Evolutionary conservation across 1,140 invertebrate genomes (phyloP).

Genomic region (Zelostemma sp.): DNA sequence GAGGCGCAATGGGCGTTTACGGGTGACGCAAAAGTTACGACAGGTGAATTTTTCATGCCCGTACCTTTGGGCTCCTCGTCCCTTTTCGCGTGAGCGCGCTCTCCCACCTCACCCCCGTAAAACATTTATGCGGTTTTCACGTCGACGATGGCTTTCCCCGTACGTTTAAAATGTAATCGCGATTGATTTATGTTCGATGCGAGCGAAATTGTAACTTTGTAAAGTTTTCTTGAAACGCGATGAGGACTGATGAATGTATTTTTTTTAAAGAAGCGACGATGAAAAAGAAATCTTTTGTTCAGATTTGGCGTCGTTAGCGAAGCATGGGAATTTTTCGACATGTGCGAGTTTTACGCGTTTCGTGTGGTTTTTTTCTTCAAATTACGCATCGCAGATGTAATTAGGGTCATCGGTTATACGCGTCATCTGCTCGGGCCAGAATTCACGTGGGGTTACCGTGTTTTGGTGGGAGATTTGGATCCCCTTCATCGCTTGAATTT

Average conservation of each 20-base stretch:
- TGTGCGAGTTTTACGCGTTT: constrained; percentile 48
- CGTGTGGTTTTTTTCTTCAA: constrained; percentile 12
- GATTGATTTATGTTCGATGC: constrained; percentile 34
- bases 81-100: constrained; percentile 11
- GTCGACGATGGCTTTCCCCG: constrained; percentile 14
- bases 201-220: too few species aligned
- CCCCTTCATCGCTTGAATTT: constrained; percentile 32
- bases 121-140: constrained; percentile 54
- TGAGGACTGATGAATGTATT: too few species aligned
- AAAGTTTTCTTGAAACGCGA: too few species aligned
- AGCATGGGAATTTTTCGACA: constrained; percentile 64
- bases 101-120: constrained; percentile 24
- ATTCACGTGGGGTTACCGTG: constrained; percentile 31
- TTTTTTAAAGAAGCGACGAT: too few species aligned
- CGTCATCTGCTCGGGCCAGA: constrained; percentile 55
- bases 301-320: too few species aligned
- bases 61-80: constrained; percentile 32
- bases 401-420: constrained; percentile 42
- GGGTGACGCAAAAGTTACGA: constrained; percentile 53
- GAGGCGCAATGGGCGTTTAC: constrained; percentile 36
- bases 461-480: constrained; percentile 26
- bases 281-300: too few species aligned
- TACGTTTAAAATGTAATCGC: constrained; percentile 21
- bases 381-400: constrained; percentile 38
- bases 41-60: constrained; percentile 61